Base-by-base conservation (phyloP, 1,140 invertebrate species). In the Hetaerina americana region DNA sequence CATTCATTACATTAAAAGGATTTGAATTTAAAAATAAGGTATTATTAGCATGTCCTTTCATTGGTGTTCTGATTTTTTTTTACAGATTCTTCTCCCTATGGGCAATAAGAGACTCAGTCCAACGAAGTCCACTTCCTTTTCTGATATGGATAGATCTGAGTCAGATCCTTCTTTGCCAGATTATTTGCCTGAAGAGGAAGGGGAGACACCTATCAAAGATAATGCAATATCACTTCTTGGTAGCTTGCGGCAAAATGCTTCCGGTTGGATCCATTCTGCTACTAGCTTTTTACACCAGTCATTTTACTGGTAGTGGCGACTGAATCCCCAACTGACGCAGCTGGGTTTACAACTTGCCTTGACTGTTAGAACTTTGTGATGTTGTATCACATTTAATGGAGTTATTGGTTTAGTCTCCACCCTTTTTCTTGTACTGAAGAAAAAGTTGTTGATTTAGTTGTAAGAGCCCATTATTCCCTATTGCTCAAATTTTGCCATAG, bases 141-240 rank as follows among this genome's bases (percentile, higher is more conserved):
- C 3, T 57, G 76, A 79, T 72, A 77, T 72, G 67, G 79, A 78
- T 72, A 74, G 73, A 10, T 76, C 73, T 57, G 80, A 83, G 26
- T 77, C 73, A 10, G 80, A 81, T 12, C 2, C 2, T 22, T 80
- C 81, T 8, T 77, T 82, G 75, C 82, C 82, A 27, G 81, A 82
- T 71, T 83, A 83, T 68, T 78, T 83, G 31, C 80, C 82, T 67
- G 81, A 83, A 27, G 78, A 81, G n/a, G 76, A 78, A 73, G 78
- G 79, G 25, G 78, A 81, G 27, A 57, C 1, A 3, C 40, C 40
- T 57, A 74, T 80, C 40, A 81, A 79, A 72, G 81, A 83, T 24
- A 81, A 81, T 2, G 80, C 82, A 15, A 76, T 83, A 22, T 83
- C 81, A n/a, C 73, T 82, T 40, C 80, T 83, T 69, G 82, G 79